Evolutionary conservation across 2,113 vertebrate species (phyloP), one percentile per base, ranked within the genome.

Genomic region (Cacatua alba): DNA sequence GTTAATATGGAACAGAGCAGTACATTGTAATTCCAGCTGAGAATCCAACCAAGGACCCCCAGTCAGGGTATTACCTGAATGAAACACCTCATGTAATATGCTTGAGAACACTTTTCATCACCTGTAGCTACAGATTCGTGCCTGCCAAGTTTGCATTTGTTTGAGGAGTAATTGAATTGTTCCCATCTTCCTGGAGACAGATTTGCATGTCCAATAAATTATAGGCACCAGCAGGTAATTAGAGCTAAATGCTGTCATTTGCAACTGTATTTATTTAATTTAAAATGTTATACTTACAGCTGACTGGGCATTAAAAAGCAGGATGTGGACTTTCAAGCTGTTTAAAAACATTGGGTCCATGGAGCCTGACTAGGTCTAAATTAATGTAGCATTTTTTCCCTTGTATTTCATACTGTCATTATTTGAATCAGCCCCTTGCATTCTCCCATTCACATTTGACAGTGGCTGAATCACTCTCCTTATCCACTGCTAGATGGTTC

Each of bases 151-250:
- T 88, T 90, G 69, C 16, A 31, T 90, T 49, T 68, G 44, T 82
- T 67, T 93, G 37, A 80, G 13, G 26, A 90, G 13, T 88, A 95
- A 95, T 94, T 91, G 52, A 94, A 83, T 84, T 92, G 63, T 82
- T 77, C 64, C n/a, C 43, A 72, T 43, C 59, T 77, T 95, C 49
- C 43, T 67, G 39, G 71, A 93, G 71, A 88, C 7, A 78, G 75
- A 88, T 95, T 86, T 96, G 29, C 75, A 83, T 49, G 85, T 44
- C 78, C 31, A 75, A 86, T 77, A 93, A 95, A 96, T 91, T 86
- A 91, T 63, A 81, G 33, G 18, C 17, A 92, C 28, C 29, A 65
- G 68, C 55, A 86, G 76, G 85, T 88, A 93, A 92, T 91, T 91
- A 95, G 57, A 87, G 51, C 44, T 96, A 69, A 92, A 93, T 60